Conservation (phyloP, 1,140 invertebrate species). For the Drosophila ogumai region DNA sequence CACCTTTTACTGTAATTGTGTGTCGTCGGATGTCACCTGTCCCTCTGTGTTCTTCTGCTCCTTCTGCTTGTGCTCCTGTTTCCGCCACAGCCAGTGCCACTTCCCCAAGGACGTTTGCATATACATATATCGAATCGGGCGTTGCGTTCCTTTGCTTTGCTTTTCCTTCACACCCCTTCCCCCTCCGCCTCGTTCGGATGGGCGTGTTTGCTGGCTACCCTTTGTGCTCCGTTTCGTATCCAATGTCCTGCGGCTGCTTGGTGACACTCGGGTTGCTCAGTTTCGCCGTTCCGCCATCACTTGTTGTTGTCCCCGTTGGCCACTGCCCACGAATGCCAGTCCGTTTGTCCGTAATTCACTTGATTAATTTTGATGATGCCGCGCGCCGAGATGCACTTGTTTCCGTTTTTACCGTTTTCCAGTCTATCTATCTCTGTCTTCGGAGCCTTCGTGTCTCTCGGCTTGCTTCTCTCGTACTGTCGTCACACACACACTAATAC, state of each 20-base stretch:
- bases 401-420: slow-evolving; percentile 6
- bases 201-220: slow-evolving; percentile 22
- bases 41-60: slow-evolving; percentile 23
- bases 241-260: slow-evolving; percentile 27
- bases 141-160: slow-evolving; percentile 13
- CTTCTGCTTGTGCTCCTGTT: slow-evolving; percentile 16
- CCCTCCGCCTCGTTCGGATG: not conserved
- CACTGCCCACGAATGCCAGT: slow-evolving; percentile 20
- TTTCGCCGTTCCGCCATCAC: slow-evolving; percentile 20
- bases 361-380: slow-evolving; percentile 33
- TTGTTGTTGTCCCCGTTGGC: slow-evolving; percentile 42
- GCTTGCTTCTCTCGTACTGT: slow-evolving; percentile 12
- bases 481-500: not conserved
- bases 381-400: slow-evolving; percentile 31
- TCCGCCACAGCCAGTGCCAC: slow-evolving; percentile 22
- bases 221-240: slow-evolving; percentile 18
- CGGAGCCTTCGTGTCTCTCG: slow-evolving; percentile 23
- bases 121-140: slow-evolving; percentile 14
- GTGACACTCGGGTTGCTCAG: slow-evolving; percentile 13
- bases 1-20: slow-evolving; percentile 60
- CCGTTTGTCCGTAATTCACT: slow-evolving; percentile 20
- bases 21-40: slow-evolving; percentile 36
- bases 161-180: slow-evolving; percentile 2
- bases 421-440: slow-evolving; percentile 3
- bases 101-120: slow-evolving; percentile 47